These are phyloP conservation scores for Smithornis capensis DNA, from an alignment of 2,113 vertebrate species.

Conservation along the genomic window DNA sequence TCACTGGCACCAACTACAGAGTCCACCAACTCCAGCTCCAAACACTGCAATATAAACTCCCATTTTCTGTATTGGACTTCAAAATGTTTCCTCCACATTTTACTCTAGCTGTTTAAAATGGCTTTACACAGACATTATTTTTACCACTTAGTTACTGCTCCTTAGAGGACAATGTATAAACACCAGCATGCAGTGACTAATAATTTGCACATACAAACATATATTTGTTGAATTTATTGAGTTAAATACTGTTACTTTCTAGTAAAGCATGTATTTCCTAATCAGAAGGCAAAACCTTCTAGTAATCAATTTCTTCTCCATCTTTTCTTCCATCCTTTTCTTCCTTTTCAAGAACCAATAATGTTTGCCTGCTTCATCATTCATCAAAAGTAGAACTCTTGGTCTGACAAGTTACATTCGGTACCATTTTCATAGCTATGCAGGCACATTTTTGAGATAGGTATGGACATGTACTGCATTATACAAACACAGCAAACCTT, in stretches of 20 bases:
- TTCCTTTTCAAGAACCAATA: not conserved
- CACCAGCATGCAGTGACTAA: not conserved
- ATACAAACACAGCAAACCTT: not conserved
- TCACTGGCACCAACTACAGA: not conserved
- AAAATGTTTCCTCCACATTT: not conserved
- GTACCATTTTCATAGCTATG: not conserved
- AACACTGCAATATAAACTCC: not conserved
- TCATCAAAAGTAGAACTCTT: not conserved
- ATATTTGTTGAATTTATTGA: not conserved
- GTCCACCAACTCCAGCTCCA: not conserved
- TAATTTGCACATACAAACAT: not conserved
- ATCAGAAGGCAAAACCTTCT: not conserved
- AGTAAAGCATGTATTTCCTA: not conserved
- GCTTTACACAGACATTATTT: not conserved
- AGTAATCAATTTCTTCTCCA: not conserved
- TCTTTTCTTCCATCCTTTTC: not conserved
- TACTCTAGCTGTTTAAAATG: not conserved
- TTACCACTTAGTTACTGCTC: not conserved
- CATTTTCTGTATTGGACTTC: not conserved
- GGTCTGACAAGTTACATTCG: not conserved
- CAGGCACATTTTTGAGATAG: not conserved
- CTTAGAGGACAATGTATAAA: not conserved
- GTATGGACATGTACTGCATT: not conserved
- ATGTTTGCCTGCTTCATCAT: not conserved
- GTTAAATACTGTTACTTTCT: not conserved